Conservation (phyloP, 2,797 vertebrate genomes). For the Hippopotamyrus pictus region DNA sequence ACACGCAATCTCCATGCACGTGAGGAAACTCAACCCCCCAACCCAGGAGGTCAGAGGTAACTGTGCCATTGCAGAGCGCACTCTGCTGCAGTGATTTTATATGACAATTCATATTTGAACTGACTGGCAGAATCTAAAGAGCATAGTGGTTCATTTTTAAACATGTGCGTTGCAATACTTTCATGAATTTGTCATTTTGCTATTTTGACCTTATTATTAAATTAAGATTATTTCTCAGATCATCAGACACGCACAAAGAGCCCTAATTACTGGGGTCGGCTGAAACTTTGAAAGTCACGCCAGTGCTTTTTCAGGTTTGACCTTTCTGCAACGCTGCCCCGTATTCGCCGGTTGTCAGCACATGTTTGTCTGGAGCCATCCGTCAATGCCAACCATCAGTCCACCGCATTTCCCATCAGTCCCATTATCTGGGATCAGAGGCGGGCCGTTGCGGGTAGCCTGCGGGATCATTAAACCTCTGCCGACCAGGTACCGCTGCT, state of each 20-base stretch:
- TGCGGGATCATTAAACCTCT: slow-evolving; percentile 73
- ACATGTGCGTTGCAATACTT: background rate
- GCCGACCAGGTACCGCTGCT: slow-evolving; percentile 64
- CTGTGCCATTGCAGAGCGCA: background rate
- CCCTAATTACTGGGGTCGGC: slow-evolving; percentile 31
- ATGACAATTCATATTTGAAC: background rate
- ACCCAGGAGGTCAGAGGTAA: background rate
- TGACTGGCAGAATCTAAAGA: background rate
- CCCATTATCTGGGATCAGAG: slow-evolving; percentile 68
- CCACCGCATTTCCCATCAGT: slow-evolving; percentile 85
- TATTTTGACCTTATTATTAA: background rate
- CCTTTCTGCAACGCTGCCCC: slow-evolving; percentile 93
- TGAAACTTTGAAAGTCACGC: slow-evolving; percentile 79
- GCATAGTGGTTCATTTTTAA: background rate
- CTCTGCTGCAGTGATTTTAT: background rate
- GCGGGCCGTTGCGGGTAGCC: slow-evolving; percentile 55
- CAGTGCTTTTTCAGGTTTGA: slow-evolving; percentile 61
- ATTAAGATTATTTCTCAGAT: background rate
- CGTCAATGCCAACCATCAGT: slow-evolving; percentile 94
- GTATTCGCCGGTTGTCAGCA: slow-evolving; percentile 90
- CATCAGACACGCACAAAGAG: slow-evolving; percentile 19
- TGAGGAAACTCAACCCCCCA: background rate
- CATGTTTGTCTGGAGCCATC: slow-evolving; percentile 82
- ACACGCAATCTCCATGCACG: background rate
- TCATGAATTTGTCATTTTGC: background rate